Conservation (phyloP, 2,888 invertebrate genomes). For the Hoplodrina blanda region DNA sequence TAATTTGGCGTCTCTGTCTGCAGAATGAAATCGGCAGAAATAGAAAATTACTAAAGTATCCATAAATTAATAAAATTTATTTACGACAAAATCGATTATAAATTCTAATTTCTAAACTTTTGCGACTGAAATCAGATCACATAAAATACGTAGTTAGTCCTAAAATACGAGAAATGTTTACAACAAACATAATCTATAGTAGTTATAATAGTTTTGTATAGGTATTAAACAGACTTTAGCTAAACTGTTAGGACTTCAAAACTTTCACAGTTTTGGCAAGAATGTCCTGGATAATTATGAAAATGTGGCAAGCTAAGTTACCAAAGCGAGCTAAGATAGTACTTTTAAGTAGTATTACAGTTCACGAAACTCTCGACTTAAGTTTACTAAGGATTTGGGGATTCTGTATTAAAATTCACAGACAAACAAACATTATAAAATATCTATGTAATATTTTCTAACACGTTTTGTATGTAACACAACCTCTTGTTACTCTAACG, state of each 20-base stretch:
- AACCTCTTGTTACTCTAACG: slow-evolving; percentile 43
- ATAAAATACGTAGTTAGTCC: neutral
- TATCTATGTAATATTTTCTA: slow-evolving; percentile 27
- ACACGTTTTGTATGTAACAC: slow-evolving; percentile 18
- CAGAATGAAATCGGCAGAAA: neutral
- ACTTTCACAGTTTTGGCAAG: slow-evolving; percentile 32
- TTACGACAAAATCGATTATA: slow-evolving; percentile 10
- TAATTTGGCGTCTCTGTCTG: slow-evolving; percentile 3
- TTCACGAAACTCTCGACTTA: slow-evolving; percentile 16
- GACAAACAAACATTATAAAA: neutral
- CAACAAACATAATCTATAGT: slow-evolving; percentile 17
- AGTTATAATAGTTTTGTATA: slow-evolving; percentile 15
- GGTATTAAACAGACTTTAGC: slow-evolving; percentile 22
- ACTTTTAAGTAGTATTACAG: too few species aligned
- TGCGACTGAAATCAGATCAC: slow-evolving; percentile 4
- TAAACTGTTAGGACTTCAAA: slow-evolving; percentile 28
- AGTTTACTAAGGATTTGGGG: neutral
- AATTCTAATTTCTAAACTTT: slow-evolving; percentile 28
- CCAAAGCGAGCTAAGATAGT: neutral
- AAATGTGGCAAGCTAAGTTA: slow-evolving; percentile 11
- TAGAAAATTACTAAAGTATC: slow-evolving; percentile 22
- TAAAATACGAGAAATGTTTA: slow-evolving; percentile 6
- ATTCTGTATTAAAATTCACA: neutral
- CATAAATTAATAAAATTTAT: slow-evolving; percentile 29
- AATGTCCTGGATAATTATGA: slow-evolving; percentile 34